Evolutionary conservation across 2,113 vertebrate genomes (phyloP), one percentile per base, ranked within the genome.

Genomic region (Lucifuga dentata): DNA sequence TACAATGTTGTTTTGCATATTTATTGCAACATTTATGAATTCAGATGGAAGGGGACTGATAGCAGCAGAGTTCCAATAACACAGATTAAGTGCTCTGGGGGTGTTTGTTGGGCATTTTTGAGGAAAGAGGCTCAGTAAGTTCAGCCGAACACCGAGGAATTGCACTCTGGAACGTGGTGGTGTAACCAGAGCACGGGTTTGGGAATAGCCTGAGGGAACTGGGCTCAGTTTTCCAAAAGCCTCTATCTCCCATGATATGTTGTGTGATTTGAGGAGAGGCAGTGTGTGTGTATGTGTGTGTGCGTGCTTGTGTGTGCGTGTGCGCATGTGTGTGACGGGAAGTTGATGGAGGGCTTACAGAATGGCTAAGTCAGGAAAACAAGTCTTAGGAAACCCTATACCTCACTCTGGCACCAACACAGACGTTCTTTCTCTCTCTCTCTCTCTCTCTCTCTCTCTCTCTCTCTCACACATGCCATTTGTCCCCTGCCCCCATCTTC

Each of bases 1-100:
- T 78, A 46, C 53, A 32, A 8, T 80, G 84, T 83, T 80, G 77
- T 79, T 83, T 53, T 85, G 64, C 85, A 74, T 90, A 89, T 88
- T 90, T 88, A 81, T 81, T 74, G 72, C 77, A 78, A 61, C 84
- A 90, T 88, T 92, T 91, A 82, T 90, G 88, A 84, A 90, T 92
- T 91, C 88, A 75, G 78, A 89, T 68, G 81, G 87, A 90, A 87
- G 60, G 21, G 61, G 68, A 61, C 72, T 78, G 87, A 90, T 91
- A 83, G 62, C 75, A 83, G 81, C 63, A 12, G 69, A 83, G 84
- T 87, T 90, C 87, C 83, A 92, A 88, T 90, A 91, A 92, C 86
- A 91, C 57, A 89, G 88, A 90, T 91, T 74, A 88, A 81, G 80
- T 85, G 78, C 78, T 81, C 83, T 70, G 70, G 87, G 85, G 86